Conservation (phyloP, 1,140 invertebrate genomes). For the Trichogramma pretiosum region DNA sequence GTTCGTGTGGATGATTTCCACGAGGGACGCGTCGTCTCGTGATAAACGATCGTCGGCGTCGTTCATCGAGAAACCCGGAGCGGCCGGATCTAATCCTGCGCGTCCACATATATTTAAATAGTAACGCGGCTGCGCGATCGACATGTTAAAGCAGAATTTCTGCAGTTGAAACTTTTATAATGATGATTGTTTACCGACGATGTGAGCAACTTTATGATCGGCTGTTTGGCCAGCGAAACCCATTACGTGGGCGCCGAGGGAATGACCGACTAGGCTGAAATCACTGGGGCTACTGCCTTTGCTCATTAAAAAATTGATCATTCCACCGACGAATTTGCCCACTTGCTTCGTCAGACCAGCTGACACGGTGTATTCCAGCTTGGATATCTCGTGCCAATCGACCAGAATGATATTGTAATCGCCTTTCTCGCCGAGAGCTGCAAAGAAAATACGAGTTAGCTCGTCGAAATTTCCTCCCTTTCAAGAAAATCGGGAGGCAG, state of each 20-base stretch:
- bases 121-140: no score
- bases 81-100: slow-evolving; percentile 4
- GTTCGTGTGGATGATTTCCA: slow-evolving; percentile 9
- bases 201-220: slow-evolving; percentile 12
- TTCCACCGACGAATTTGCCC: slow-evolving; percentile 12
- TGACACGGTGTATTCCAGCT: slow-evolving; percentile 6
- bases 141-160: no score
- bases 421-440: no score
- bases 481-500: no score
- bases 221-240: slow-evolving; percentile 10
- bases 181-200: slow-evolving; percentile 9
- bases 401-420: slow-evolving; percentile 19
- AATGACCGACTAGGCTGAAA: slow-evolving; percentile 14
- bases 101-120: no score
- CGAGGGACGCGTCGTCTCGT: not conserved
- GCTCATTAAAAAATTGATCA: slow-evolving; percentile 16
- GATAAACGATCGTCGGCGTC: not conserved
- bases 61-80: not conserved
- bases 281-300: slow-evolving; percentile 1
- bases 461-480: no score
- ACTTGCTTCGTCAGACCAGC: slow-evolving; percentile 1
- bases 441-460: no score
- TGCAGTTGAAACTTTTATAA: no score
- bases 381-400: slow-evolving; percentile 16
- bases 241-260: slow-evolving; percentile 11